These are phyloP conservation scores for Polydrusus cervinus DNA, from an alignment of 2,888 invertebrate genomes.

Conservation along the genomic window DNA sequence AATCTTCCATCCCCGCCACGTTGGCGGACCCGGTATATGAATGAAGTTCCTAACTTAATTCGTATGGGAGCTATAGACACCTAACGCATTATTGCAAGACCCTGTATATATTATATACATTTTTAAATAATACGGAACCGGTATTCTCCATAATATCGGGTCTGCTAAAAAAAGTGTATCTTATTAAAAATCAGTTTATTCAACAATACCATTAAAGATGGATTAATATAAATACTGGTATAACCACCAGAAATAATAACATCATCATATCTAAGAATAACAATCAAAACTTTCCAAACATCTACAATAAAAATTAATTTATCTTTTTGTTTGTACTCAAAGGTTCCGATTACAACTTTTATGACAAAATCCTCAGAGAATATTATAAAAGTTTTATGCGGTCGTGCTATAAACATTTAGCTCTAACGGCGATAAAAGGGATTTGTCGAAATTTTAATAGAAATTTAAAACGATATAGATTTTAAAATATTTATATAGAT, in stretches of 20 bases:
- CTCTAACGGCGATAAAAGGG: slow-evolving; percentile 29
- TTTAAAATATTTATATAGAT: no score
- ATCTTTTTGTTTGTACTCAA: slow-evolving; percentile 51
- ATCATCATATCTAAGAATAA: slow-evolving; percentile 32
- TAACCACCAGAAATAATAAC: slow-evolving; percentile 17
- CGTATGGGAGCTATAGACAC: no score
- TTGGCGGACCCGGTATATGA: no score
- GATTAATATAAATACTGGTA: slow-evolving; percentile 1
- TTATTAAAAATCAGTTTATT: not conserved
- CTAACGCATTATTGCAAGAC: no score
- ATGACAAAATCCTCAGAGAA: slow-evolving; percentile 42
- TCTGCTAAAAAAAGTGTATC: no score
- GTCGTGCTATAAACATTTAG: slow-evolving; percentile 35
- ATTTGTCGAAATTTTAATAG: slow-evolving; percentile 34
- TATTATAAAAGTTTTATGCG: slow-evolving; percentile 46
- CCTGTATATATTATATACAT: no score
- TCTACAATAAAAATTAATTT: slow-evolving; percentile 50
- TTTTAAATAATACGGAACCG: no score
- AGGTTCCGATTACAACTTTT: slow-evolving; percentile 49
- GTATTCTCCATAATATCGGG: no score
- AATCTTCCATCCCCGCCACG: no score
- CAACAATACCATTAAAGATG: not conserved
- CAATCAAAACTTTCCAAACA: slow-evolving; percentile 48
- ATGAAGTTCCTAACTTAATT: no score
- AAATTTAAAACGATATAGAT: slow-evolving; percentile 29